These are phyloP conservation scores for Sphaeridia pumilis DNA, from an alignment of 2,888 invertebrate genomes.

Conservation along the genomic window DNA sequence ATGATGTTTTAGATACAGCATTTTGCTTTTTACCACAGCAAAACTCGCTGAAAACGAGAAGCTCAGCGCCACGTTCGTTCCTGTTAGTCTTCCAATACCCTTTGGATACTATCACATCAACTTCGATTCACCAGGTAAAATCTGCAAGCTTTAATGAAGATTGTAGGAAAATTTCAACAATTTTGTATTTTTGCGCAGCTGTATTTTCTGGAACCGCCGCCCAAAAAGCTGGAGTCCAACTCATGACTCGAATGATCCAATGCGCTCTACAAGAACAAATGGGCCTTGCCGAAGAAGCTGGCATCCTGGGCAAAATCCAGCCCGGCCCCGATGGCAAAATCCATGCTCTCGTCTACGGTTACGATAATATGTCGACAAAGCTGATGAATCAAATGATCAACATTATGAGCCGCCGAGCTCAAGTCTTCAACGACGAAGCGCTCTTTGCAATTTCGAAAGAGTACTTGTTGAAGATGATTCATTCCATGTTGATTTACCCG, in stretches of 20 bases:
- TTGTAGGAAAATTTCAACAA: too few relatives aligned
- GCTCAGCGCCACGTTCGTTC: not conserved
- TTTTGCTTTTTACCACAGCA: not conserved
- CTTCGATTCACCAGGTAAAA: conserved; percentile 4
- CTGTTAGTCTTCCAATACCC: conserved; percentile 8
- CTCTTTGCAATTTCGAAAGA: conserved; percentile 6
- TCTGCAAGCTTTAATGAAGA: too few relatives aligned
- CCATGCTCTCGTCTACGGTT: conserved; percentile 5
- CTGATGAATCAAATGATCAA: conserved; percentile 4
- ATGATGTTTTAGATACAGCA: too few relatives aligned
- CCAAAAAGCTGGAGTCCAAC: conserved; percentile 6
- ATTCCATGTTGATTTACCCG: conserved; percentile 2
- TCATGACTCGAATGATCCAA: conserved; percentile 1
- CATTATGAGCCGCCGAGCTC: not conserved
- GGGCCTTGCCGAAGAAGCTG: conserved; percentile 6
- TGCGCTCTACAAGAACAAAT: conserved; percentile 5
- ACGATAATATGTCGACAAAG: conserved; percentile 11
- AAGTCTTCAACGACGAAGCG: not conserved
- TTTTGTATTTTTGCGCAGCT: too few relatives aligned
- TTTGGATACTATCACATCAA: conserved; percentile 6
- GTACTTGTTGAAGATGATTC: conserved; percentile 5
- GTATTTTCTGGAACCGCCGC: too few relatives aligned
- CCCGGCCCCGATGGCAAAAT: conserved; percentile 8
- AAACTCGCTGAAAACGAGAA: conserved; percentile 1
- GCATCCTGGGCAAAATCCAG: conserved; percentile 4